Evolutionary conservation across 2,888 invertebrate genomes (phyloP).

Genomic region (Cryptocephalus primarius): DNA sequence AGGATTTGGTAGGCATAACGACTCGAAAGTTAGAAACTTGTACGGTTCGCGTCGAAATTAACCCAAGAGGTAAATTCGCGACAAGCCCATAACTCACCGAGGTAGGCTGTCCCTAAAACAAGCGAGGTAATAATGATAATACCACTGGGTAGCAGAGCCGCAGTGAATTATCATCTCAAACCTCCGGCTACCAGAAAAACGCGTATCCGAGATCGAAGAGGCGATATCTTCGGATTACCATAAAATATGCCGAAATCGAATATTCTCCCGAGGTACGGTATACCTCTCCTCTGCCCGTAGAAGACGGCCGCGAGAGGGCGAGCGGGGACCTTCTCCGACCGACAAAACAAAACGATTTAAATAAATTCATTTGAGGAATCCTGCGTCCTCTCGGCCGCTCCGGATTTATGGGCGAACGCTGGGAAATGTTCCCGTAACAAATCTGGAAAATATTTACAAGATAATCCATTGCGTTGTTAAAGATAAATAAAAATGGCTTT

Average conservation of each 20-base stretch:
- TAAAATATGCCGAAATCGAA: slow-evolving; percentile 18
- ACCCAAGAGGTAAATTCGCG: too few species aligned
- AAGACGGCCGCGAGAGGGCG: not conserved
- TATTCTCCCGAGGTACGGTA: slow-evolving; percentile 6
- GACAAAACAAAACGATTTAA: slow-evolving; percentile 18
- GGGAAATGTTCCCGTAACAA: slow-evolving; percentile 16
- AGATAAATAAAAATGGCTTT: slow-evolving; percentile 23
- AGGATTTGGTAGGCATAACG: too few species aligned
- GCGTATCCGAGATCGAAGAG: slow-evolving; percentile 12
- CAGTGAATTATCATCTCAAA: slow-evolving; percentile 21
- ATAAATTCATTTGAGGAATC: slow-evolving; percentile 17
- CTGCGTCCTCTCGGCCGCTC: slow-evolving; percentile 6
- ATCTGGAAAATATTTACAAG: slow-evolving; percentile 19
- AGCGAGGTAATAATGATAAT: too few species aligned
- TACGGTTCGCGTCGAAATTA: too few species aligned
- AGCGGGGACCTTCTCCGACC: slow-evolving; percentile 2
- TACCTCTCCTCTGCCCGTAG: not conserved
- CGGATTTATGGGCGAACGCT: slow-evolving; percentile 15
- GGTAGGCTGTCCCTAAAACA: too few species aligned
- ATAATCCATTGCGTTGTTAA: slow-evolving; percentile 19
- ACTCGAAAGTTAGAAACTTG: too few species aligned
- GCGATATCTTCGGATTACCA: slow-evolving; percentile 18
- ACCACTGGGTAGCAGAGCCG: slow-evolving; percentile 5
- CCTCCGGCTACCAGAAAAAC: slow-evolving; percentile 19
- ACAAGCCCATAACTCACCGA: too few species aligned